A percentile compares a stretch with the other conserved stretches of the same genome.
Conservation (phyloP, 1,140 invertebrate genomes). For the Drepana arcuata region DNA sequence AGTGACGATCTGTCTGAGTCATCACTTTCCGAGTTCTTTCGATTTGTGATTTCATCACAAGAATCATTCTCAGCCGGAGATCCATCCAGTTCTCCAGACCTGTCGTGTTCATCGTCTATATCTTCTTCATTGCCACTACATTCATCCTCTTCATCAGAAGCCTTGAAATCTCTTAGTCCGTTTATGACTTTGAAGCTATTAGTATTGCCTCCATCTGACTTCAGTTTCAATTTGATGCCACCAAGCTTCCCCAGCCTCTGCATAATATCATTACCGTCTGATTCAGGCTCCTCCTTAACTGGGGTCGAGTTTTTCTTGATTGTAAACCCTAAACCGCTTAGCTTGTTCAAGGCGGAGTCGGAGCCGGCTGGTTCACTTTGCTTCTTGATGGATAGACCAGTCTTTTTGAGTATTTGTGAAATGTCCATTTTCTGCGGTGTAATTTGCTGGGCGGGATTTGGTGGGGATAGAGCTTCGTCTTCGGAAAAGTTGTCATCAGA, state of each 20-base stretch:
- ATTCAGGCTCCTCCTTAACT: constrained; percentile 42
- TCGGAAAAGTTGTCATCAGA: constrained; percentile 60
- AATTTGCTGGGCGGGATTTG: constrained; percentile 20
- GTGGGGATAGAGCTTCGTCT: constrained; percentile 26
- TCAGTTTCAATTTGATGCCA: constrained; percentile 56
- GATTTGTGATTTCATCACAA: constrained; percentile 23
- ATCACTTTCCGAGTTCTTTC: constrained; percentile 30
- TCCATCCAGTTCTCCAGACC: constrained; percentile 25
- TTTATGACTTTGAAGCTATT: constrained; percentile 59
- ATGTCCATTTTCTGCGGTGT: constrained; percentile 56
- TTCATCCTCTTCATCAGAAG: constrained; percentile 54
- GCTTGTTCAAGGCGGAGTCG: constrained; percentile 44
- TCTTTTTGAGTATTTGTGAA: constrained; percentile 51
- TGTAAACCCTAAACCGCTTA: constrained; percentile 56
- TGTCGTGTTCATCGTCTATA: constrained; percentile 23
- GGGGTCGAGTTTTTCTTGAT: constrained; percentile 49
- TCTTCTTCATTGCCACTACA: constrained; percentile 36
- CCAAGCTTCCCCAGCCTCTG: constrained; percentile 51
- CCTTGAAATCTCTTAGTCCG: constrained; percentile 55
- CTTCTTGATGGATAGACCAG: constrained; percentile 47
- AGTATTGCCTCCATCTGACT: constrained; percentile 43
- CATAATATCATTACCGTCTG: constrained; percentile 31
- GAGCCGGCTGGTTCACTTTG: constrained; percentile 24
- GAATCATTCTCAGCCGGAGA: constrained; percentile 35
- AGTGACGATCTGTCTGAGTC: constrained; percentile 21